phyloP scores from a whole-genome alignment of 2,888 invertebrate species.

The Taenaris catops region DNA sequence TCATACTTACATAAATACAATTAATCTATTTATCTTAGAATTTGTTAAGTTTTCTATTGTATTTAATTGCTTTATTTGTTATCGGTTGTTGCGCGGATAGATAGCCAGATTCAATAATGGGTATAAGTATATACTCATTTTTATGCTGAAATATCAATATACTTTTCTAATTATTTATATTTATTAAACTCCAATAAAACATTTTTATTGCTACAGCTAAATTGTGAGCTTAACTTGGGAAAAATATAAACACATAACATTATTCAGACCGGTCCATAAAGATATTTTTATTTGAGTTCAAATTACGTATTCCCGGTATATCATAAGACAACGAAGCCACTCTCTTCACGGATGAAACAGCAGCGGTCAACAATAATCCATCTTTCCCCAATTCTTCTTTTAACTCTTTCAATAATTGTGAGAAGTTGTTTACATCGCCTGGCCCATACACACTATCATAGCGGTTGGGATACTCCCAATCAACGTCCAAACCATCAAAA shows the following conservation, averaged over 20 bases:
- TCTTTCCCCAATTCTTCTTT: slow-evolving; percentile 70
- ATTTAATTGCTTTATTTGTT: too few relatives aligned
- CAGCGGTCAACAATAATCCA: slow-evolving; percentile 77
- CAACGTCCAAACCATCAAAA: slow-evolving; percentile 86
- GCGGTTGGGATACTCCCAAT: slow-evolving; percentile 86
- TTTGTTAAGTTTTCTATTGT: too few relatives aligned
- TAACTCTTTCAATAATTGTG: slow-evolving; percentile 75
- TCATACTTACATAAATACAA: too few relatives aligned
- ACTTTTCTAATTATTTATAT: too few relatives aligned
- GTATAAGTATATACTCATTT: too few relatives aligned
- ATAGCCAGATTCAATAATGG: too few relatives aligned
- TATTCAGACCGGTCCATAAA: slow-evolving; percentile 20
- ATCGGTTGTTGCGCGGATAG: too few relatives aligned
- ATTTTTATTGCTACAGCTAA: slow-evolving; percentile 8
- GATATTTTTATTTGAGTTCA: slow-evolving; percentile 24
- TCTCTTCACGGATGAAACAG: slow-evolving; percentile 75
- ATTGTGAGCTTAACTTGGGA: slow-evolving; percentile 6
- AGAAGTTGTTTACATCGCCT: slow-evolving; percentile 73
- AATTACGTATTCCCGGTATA: slow-evolving; percentile 40
- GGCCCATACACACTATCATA: slow-evolving; percentile 63
- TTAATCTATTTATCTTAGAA: too few relatives aligned
- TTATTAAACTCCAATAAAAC: too few relatives aligned
- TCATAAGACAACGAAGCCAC: slow-evolving; percentile 79
- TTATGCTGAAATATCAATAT: too few relatives aligned
- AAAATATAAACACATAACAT: slow-evolving; percentile 20